These are phyloP conservation scores for Episyrphus balteatus DNA, from an alignment of 1,140 invertebrate species.

Conservation along the genomic window DNA sequence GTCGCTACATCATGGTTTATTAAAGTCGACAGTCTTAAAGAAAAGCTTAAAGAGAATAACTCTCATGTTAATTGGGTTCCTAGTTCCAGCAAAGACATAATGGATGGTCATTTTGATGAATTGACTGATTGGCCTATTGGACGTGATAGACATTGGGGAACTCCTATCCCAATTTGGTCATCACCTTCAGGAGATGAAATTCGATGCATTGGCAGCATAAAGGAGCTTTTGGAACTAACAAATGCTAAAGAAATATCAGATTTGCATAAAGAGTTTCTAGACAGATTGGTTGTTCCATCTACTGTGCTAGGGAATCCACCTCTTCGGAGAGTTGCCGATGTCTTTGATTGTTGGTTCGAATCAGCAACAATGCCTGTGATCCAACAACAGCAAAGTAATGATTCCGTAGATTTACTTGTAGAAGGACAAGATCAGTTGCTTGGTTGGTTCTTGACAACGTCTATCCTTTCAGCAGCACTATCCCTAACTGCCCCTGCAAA, in stretches of 20 bases:
- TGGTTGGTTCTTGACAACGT: slow-evolving; percentile 94
- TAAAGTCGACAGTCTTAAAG: slow-evolving; percentile 64
- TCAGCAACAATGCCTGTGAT: slow-evolving; percentile 97
- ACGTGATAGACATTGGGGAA: slow-evolving; percentile 88
- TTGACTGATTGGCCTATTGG: slow-evolving; percentile 96
- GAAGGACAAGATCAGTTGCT: slow-evolving; percentile 98
- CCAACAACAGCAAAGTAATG: slow-evolving; percentile 81
- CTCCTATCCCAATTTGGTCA: slow-evolving; percentile 87
- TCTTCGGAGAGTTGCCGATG: slow-evolving; percentile 73
- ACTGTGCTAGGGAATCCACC: slow-evolving; percentile 61
- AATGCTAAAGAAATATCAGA: slow-evolving; percentile 65
- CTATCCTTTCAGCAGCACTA: slow-evolving; percentile 85
- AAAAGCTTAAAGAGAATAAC: slow-evolving; percentile 55
- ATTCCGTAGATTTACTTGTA: slow-evolving; percentile 95
- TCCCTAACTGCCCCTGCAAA: slow-evolving; percentile 93
- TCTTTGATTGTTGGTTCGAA: slow-evolving; percentile 99
- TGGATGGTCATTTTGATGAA: slow-evolving; percentile 44
- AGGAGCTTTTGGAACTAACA: slow-evolving; percentile 70
- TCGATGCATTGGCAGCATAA: slow-evolving; percentile 85
- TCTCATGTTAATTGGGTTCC: slow-evolving; percentile 18
- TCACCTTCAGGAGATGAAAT: slow-evolving; percentile 86
- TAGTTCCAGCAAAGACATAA: slow-evolving; percentile 39
- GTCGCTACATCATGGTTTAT: slow-evolving; percentile 94
- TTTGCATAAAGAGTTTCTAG: slow-evolving; percentile 86
- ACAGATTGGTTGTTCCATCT: slow-evolving; percentile 85